Base-by-base conservation (phyloP, 2,797 vertebrate genomes). In the Limosa lapponica region DNA sequence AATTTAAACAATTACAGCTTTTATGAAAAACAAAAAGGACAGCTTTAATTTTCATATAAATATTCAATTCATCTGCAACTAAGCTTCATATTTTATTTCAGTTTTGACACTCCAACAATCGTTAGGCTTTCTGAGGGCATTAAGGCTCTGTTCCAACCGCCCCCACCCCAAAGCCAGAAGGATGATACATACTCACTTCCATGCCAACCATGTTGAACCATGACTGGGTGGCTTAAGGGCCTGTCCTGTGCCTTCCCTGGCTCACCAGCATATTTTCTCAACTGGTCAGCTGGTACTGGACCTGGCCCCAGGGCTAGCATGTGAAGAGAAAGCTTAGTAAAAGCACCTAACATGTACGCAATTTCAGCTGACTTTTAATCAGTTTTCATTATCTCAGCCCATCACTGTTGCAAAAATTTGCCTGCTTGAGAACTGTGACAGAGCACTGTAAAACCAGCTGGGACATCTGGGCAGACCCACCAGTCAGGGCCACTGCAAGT, bases 141-240 rank as follows among this genome's bases (percentile, higher is more conserved):
- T 80, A 22, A 90, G 39, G 3, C 10, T 51, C 36, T 69, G 9
- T 72, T 74, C 55, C 27, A 74, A 20, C 18, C 52, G n/a, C 16
- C 25, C 23, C 24, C 23, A 48, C 23, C 51, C 28, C 39, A 70
- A 62, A 75, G 30, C 49, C 51, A 65, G 25, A 37, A 91, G 57
- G 10, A 71, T 3, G 3, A 22, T 43, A 59, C 0, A 0, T 24
- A 58, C 36, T 54, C 30, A 51, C 37, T 78, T 86, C 46, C 27
- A 25, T 4, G 7, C 5, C 52, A n/a, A 12, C 32, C 27, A 37
- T 2, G 0, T 8, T 30, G 43, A 89, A 55, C 39, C 1, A 0
- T 16, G 15, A 16, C 24, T 13, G 11, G 8, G 22, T 64, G 62
- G 48, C 25, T 90, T 77, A 39, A 61, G 46, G 17, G 16, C 11